phyloP scores from a whole-genome alignment of 1,140 invertebrate genomes.

The Drosophila repleta region DNA sequence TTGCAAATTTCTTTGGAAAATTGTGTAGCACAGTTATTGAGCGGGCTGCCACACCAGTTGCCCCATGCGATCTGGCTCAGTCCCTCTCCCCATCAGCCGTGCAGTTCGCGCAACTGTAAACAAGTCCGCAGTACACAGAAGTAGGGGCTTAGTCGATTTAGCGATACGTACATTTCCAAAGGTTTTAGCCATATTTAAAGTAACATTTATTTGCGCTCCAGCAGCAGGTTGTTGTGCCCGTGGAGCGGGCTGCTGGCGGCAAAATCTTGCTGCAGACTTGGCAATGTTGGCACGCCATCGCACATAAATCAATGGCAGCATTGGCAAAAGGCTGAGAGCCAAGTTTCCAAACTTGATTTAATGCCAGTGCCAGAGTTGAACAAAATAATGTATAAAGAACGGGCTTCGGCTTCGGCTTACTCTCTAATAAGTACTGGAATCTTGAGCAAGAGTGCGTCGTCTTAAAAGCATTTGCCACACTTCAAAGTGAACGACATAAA shows the following conservation, averaged over 20 bases:
- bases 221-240: constrained; percentile 12
- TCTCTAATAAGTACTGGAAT: constrained; percentile 23
- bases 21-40: constrained; percentile 13
- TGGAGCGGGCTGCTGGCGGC: neutral
- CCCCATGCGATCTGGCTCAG: neutral
- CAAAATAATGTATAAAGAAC: constrained; percentile 8
- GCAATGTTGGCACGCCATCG: constrained; percentile 14
- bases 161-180: constrained; percentile 19
- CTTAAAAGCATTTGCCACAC: constrained; percentile 20
- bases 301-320: constrained; percentile 52
- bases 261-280: constrained; percentile 10
- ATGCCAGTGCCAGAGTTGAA: constrained; percentile 29
- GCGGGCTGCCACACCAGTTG: neutral
- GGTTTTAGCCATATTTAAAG: constrained; percentile 42
- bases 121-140: constrained; percentile 24
- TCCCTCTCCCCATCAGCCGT: neutral
- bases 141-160: constrained; percentile 20
- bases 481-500: constrained; percentile 25
- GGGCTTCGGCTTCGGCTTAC: neutral
- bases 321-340: constrained; percentile 33
- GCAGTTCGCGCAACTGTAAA: constrained; percentile 1
- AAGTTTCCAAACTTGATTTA: constrained; percentile 55
- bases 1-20: constrained; percentile 35
- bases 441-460: constrained; percentile 16
- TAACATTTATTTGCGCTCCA: constrained; percentile 30